Conservation (phyloP, 2,888 invertebrate species). For the Bimastos eiseni region DNA sequence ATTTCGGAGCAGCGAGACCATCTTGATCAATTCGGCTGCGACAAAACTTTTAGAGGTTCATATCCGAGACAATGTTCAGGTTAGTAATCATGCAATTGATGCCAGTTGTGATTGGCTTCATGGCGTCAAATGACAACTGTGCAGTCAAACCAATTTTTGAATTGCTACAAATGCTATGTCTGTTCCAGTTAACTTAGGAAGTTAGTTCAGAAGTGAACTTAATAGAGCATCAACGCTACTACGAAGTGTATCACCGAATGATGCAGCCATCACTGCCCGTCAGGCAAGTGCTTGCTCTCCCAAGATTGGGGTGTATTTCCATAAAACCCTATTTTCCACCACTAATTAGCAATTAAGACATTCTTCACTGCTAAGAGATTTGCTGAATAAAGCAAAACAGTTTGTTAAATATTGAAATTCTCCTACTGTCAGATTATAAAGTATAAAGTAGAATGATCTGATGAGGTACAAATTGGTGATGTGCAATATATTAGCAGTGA, state of each 20-base stretch:
- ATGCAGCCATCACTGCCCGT: too few species aligned
- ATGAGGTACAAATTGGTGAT: neutral
- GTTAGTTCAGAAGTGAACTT: too few species aligned
- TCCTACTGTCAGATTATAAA: neutral
- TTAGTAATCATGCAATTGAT: neutral
- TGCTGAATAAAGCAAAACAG: neutral
- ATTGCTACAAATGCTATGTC: neutral
- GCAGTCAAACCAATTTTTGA: neutral
- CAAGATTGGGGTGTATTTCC: neutral
- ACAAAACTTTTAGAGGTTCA: conserved; percentile 9
- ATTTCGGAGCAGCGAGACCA: neutral
- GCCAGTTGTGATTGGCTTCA: neutral
- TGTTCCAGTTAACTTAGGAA: neutral
- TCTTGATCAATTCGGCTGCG: neutral
- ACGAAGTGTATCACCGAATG: neutral
- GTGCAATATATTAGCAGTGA: too few species aligned
- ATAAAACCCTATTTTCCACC: neutral
- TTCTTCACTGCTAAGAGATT: neutral
- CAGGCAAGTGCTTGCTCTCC: neutral
- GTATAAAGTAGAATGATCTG: neutral
- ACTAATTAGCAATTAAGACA: too few species aligned
- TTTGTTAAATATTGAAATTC: neutral
- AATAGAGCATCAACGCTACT: neutral
- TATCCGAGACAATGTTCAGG: neutral
- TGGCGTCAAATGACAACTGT: too few species aligned